phyloP scores from a whole-genome alignment of 1,140 invertebrate genomes.

The Prorops nasuta region DNA sequence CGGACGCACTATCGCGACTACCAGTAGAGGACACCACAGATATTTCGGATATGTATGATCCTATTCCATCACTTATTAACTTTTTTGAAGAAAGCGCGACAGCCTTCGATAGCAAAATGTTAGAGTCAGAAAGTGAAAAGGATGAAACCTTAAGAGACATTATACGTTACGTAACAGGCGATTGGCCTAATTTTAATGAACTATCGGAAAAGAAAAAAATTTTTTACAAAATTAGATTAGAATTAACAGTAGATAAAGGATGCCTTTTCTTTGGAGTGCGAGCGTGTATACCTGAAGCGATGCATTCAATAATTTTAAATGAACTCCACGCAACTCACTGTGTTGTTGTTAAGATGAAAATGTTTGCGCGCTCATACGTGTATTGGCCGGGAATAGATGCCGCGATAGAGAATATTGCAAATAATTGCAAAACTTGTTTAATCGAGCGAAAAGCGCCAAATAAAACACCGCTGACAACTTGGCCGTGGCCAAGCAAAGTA shows the following conservation, averaged over 20 bases:
- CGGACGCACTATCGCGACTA: slow-evolving; percentile 15
- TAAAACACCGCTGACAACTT: background rate
- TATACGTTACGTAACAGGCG: slow-evolving; percentile 1
- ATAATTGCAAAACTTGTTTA: background rate
- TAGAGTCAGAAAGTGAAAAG: slow-evolving; percentile 6
- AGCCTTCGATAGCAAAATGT: background rate
- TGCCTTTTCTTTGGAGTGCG: slow-evolving; percentile 2
- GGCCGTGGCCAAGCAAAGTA: slow-evolving; percentile 9
- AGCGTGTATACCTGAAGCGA: background rate
- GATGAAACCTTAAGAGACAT: slow-evolving; percentile 4
- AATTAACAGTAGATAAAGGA: slow-evolving; percentile 10
- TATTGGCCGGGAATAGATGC: slow-evolving; percentile 1
- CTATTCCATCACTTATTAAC: background rate
- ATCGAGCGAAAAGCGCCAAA: background rate
- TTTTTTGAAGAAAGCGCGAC: slow-evolving; percentile 3
- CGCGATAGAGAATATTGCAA: slow-evolving; percentile 1
- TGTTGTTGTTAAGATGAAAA: slow-evolving; percentile 6
- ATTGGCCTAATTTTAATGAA: slow-evolving; percentile 11
- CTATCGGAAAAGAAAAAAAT: slow-evolving; percentile 4
- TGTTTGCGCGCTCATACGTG: background rate
- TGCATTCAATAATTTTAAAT: background rate
- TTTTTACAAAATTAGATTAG: slow-evolving; percentile 2
- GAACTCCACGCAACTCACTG: slow-evolving; percentile 4
- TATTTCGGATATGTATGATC: slow-evolving; percentile 2
- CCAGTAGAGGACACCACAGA: slow-evolving; percentile 7